Base-by-base conservation (phyloP, 2,888 invertebrate genomes). In the Arctia plantaginis region DNA sequence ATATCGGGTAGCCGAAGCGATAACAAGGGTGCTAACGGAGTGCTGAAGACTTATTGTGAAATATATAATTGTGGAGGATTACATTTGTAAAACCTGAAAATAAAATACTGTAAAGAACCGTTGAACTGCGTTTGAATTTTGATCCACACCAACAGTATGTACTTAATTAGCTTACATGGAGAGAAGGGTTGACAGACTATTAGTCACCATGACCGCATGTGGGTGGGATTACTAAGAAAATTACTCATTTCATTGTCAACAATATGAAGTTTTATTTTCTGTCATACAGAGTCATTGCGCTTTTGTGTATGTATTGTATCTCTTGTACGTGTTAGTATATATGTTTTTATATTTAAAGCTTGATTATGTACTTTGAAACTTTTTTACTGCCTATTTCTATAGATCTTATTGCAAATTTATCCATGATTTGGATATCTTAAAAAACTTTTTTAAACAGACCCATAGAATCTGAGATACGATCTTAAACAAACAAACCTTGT, bases 191-290 rank as follows among this genome's bases (percentile, higher is more conserved):
- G 75, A 44, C 65, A 69, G 33, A 18, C 23, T 6, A 15, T 75
- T 65, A 72, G 71, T 74, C 62, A 69, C 30, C 41, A 59, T 33
- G 55, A 33, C 39, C 44, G 47, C 71, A 51, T 35, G 69, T 69
- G 69, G 72, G 75, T 72, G 65, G 44, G n/a, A 15, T n/a, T 75
- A 69, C 55, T 4, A 55, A 66, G 72, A 72, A 72, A 69, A 69
- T 72, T 71, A 66, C 64, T 67, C 68, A 68, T 59, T 27, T 33
- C n/a, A 72, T 41, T 55, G 41, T 70, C 51, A 15, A 44, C 35
- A 44, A n/a, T 44, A 30, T 39, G 35, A n/a, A 4, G 70, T 47
- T 62, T 35, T 64, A 35, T 35, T 69, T 39, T 39, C 35, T 35
- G 62, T 41, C 12, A n/a, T n/a, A n/a, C 51, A 68, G 47, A 30